Evolutionary conservation across 2,888 invertebrate species (phyloP).

Genomic region (Chydorus sphaericus): DNA sequence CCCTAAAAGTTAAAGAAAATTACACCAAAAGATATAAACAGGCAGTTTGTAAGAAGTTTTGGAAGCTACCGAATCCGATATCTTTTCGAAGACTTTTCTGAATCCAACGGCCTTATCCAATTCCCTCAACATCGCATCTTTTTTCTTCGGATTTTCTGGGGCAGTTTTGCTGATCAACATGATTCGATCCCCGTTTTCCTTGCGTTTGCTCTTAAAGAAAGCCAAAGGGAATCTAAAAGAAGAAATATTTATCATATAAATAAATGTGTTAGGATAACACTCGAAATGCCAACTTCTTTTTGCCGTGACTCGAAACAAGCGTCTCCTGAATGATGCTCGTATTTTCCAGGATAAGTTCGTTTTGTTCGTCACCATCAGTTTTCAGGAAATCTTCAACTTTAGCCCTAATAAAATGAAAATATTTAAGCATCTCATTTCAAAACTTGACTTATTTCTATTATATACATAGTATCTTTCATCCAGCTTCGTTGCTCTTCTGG

Average conservation of each 20-base stretch:
- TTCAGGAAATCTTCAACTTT: constrained; percentile 44
- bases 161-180: not conserved
- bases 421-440: too few relatives aligned
- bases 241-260: too few relatives aligned
- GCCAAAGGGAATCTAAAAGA: too few relatives aligned
- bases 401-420: too few relatives aligned
- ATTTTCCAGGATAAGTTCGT: constrained; percentile 44
- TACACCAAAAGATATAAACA: constrained; percentile 9
- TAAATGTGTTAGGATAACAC: too few relatives aligned
- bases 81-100: constrained; percentile 51
- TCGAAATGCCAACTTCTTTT: constrained; percentile 9
- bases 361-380: constrained; percentile 28
- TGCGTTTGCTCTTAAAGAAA: too few relatives aligned
- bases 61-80: constrained; percentile 56
- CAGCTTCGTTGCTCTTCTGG: too few relatives aligned
- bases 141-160: too few relatives aligned
- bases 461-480: too few relatives aligned
- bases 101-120: constrained; percentile 64
- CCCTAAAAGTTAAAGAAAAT: constrained; percentile 32
- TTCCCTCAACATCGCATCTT: too few relatives aligned
- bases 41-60: not conserved
- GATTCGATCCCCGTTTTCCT: constrained; percentile 28
- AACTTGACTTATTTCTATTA: too few relatives aligned
- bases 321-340: constrained; percentile 52
- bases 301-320: constrained; percentile 33